These are phyloP conservation scores for Dicycla oo DNA, from an alignment of 2,888 invertebrate genomes.

Conservation along the genomic window DNA sequence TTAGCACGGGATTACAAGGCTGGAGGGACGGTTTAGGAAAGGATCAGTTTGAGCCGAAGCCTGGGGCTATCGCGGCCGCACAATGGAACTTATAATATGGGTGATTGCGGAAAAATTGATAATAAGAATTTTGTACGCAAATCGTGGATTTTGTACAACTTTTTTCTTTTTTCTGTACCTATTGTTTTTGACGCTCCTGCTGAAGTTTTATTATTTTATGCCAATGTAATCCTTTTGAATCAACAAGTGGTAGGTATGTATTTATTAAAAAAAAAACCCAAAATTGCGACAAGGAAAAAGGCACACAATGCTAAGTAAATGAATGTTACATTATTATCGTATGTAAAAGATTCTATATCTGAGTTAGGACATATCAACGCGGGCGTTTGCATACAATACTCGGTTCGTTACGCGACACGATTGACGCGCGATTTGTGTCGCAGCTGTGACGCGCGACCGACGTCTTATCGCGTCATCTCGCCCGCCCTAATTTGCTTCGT, in stretches of 20 bases:
- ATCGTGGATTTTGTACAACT: slow-evolving; percentile 59
- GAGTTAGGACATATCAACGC: slow-evolving; percentile 65
- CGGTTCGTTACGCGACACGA: slow-evolving; percentile 78
- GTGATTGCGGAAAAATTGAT: slow-evolving; percentile 85
- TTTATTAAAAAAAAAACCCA: slow-evolving; percentile 2
- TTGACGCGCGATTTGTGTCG: slow-evolving; percentile 77
- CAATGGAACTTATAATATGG: slow-evolving; percentile 87
- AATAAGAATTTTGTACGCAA: slow-evolving; percentile 73
- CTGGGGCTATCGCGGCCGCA: slow-evolving; percentile 84
- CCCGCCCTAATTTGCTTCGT: slow-evolving; percentile 80
- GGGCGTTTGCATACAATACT: slow-evolving; percentile 86
- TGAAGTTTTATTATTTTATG: slow-evolving; percentile 23
- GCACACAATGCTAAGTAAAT: slow-evolving; percentile 55
- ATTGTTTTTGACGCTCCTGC: slow-evolving; percentile 24
- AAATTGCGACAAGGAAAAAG: slow-evolving; percentile 3
- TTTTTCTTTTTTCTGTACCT: slow-evolving; percentile 42
- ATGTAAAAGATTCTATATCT: slow-evolving; percentile 67
- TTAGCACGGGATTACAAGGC: slow-evolving; percentile 68
- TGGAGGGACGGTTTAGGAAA: slow-evolving; percentile 82
- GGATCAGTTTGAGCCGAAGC: slow-evolving; percentile 85
- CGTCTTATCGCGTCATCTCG: slow-evolving; percentile 72
- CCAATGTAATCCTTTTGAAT: slow-evolving; percentile 27
- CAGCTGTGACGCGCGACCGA: slow-evolving; percentile 66
- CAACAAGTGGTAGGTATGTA: slow-evolving; percentile 43
- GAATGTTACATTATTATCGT: slow-evolving; percentile 67